These are phyloP conservation scores for Cenopis cana DNA, from an alignment of 2,888 invertebrate genomes.

Conservation along the genomic window DNA sequence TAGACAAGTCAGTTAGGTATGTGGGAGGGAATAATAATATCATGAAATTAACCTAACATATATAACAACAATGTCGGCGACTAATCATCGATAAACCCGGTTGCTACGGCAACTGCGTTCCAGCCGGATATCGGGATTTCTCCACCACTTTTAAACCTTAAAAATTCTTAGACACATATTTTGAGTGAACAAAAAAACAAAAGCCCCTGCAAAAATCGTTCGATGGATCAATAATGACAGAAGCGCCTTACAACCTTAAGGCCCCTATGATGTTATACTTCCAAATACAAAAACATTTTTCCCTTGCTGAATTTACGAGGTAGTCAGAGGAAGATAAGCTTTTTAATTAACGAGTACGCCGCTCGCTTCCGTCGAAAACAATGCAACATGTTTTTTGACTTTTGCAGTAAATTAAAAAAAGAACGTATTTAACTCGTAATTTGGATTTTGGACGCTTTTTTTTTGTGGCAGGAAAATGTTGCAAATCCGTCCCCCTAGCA, in stretches of 20 bases:
- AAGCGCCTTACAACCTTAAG: not conserved
- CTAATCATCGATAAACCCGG: too few species aligned
- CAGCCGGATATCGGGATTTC: too few species aligned
- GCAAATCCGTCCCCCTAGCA: not conserved
- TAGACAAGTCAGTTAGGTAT: too few species aligned
- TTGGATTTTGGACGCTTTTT: not conserved
- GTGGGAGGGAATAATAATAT: too few species aligned
- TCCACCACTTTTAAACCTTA: too few species aligned
- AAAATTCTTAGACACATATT: not conserved
- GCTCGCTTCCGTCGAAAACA: conserved; percentile 54
- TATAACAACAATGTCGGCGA: too few species aligned
- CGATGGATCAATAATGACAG: not conserved
- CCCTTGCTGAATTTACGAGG: conserved; percentile 42
- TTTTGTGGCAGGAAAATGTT: not conserved
- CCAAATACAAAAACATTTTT: conserved; percentile 46
- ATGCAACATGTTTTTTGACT: conserved; percentile 47
- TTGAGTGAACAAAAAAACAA: conserved; percentile 26
- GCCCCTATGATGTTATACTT: not conserved
- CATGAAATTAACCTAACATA: too few species aligned
- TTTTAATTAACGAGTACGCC: conserved; percentile 56
- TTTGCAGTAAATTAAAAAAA: conserved; percentile 50
- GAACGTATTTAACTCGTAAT: conserved; percentile 40
- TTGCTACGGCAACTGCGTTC: too few species aligned
- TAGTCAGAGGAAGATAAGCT: conserved; percentile 51
- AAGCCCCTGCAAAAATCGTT: conserved; percentile 24